phyloP scores from a whole-genome alignment of 2,797 vertebrate species.

The Nyctalus aviator region DNA sequence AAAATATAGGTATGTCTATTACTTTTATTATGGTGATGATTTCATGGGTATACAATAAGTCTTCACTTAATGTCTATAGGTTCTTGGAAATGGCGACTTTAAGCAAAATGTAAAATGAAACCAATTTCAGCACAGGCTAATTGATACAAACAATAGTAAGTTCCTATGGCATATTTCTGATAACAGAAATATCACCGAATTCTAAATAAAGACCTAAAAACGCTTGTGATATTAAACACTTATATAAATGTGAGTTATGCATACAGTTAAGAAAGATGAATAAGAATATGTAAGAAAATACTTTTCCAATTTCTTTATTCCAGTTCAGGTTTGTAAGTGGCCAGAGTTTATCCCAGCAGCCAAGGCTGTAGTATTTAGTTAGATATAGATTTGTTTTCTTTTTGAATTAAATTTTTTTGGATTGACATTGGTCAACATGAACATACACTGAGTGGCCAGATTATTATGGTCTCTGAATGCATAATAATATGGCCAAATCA shows the following conservation, averaged over 20 bases:
- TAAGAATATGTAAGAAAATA: neutral
- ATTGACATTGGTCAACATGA: too few relatives aligned
- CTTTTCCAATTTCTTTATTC: neutral
- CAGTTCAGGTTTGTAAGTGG: neutral
- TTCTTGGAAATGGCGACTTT: neutral
- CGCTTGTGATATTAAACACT: neutral
- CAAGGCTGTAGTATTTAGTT: neutral
- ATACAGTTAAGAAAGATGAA: neutral
- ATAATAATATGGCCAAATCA: too few relatives aligned
- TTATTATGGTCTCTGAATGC: too few relatives aligned
- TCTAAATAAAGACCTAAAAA: neutral
- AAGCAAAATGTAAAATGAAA: neutral
- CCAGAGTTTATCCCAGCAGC: neutral
- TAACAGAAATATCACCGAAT: neutral
- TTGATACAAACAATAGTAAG: neutral
- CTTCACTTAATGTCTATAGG: neutral
- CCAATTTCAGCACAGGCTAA: neutral
- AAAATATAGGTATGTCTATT: slow-evolving; percentile 38
- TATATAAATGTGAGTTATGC: neutral
- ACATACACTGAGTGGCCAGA: too few relatives aligned
- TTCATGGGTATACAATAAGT: neutral
- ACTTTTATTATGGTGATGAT: neutral
- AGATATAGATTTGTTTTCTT: neutral
- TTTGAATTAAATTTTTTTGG: too few relatives aligned
- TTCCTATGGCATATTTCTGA: neutral